Percentiles rank a stretch among this genome's conserved stretches.
These are phyloP conservation scores for Acanthaster planci DNA, from an alignment of 35 echinoderm and acorn worm species.

Conservation along the genomic window DNA sequence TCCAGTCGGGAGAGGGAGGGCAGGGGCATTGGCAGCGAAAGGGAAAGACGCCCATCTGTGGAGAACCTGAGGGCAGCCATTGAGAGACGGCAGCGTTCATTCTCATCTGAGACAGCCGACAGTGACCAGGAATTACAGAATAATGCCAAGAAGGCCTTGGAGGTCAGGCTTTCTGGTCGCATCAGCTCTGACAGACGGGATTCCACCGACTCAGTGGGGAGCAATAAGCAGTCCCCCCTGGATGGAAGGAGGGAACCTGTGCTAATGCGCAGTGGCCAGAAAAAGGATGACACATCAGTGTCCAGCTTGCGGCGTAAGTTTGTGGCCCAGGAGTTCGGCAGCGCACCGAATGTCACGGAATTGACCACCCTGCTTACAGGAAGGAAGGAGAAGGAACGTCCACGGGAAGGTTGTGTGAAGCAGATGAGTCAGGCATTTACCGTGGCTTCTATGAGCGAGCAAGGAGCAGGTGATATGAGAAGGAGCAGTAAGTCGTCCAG, in stretches of 20 bases:
- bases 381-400: slow-evolving; percentile 51
- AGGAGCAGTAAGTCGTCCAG: slow-evolving; percentile 62
- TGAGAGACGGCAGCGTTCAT: slow-evolving; percentile 5
- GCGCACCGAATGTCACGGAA: slow-evolving; percentile 55
- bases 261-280: not conserved
- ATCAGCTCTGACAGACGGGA: slow-evolving; percentile 6
- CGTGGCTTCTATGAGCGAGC: slow-evolving; percentile 40
- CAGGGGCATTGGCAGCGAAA: not conserved
- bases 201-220: slow-evolving; percentile 66
- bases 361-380: slow-evolving; percentile 26
- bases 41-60: not conserved
- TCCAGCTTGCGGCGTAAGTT: slow-evolving; percentile 73
- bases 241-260: slow-evolving; percentile 19
- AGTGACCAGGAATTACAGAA: not conserved
- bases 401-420: slow-evolving; percentile 75
- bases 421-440: slow-evolving; percentile 82
- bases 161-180: not conserved
- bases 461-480: slow-evolving; percentile 23
- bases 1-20: not conserved
- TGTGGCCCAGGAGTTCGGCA: slow-evolving; percentile 36
- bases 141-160: not conserved
- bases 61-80: slow-evolving; percentile 5
- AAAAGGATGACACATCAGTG: slow-evolving; percentile 50
- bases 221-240: not conserved
- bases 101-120: not conserved